phyloP scores from a whole-genome alignment of 2,797 vertebrate species.

The Pempheris klunzingeri region DNA sequence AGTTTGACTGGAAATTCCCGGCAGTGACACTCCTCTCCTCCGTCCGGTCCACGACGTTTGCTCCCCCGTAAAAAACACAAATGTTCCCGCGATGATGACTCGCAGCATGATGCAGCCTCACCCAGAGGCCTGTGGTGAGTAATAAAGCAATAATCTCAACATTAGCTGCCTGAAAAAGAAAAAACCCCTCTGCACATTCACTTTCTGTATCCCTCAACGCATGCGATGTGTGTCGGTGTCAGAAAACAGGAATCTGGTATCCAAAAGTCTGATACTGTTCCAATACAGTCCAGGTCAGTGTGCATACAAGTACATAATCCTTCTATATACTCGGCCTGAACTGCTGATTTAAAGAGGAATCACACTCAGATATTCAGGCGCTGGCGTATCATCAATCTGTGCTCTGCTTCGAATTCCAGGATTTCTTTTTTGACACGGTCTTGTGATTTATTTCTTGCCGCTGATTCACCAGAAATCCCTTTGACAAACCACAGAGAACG shows the following conservation, averaged over 20 bases:
- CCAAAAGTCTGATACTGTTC: neutral
- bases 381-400: neutral
- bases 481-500: neutral
- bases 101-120: neutral
- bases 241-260: conserved; percentile 27
- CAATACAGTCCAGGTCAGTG: neutral
- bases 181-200: neutral
- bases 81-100: neutral
- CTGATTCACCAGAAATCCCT: neutral
- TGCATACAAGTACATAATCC: conserved; percentile 4
- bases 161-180: neutral
- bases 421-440: neutral
- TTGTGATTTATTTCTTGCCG: neutral
- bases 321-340: neutral
- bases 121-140: conserved; percentile 26
- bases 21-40: neutral
- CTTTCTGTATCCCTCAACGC: neutral
- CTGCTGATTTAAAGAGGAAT: neutral
- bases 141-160: conserved; percentile 17
- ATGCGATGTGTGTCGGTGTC: neutral
- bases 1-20: neutral
- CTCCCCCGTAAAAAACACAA: neutral
- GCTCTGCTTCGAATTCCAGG: neutral
- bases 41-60: neutral
- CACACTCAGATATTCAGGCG: neutral